Conservation (phyloP, 2,888 invertebrate genomes). For the Ophion ellenae region DNA sequence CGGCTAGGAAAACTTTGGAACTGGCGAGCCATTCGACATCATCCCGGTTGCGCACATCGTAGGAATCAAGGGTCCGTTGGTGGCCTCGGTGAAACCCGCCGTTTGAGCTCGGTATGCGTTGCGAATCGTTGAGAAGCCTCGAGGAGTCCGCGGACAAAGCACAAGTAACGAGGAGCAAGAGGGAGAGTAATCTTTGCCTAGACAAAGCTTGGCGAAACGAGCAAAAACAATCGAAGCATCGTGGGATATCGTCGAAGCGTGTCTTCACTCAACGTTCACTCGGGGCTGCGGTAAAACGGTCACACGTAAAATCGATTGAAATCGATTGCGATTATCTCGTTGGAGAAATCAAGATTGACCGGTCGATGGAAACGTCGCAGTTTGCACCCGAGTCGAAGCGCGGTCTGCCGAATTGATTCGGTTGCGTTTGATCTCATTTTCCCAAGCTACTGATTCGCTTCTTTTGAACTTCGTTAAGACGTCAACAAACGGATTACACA, state of each 20-base stretch:
- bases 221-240: slow-evolving; percentile 44
- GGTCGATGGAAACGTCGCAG: slow-evolving; percentile 57
- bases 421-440: background rate
- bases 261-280: slow-evolving; percentile 48
- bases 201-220: slow-evolving; percentile 34
- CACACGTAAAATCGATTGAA: slow-evolving; percentile 59
- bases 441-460: background rate
- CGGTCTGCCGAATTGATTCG: background rate
- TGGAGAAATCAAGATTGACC: slow-evolving; percentile 50
- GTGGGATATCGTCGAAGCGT: slow-evolving; percentile 57
- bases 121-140: slow-evolving; percentile 50
- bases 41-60: background rate
- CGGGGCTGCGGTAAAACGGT: slow-evolving; percentile 39
- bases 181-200: slow-evolving; percentile 32
- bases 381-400: background rate
- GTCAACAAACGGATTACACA: slow-evolving; percentile 47
- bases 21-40: slow-evolving; percentile 23
- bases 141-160: slow-evolving; percentile 34
- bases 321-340: slow-evolving; percentile 1
- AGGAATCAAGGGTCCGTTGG: background rate
- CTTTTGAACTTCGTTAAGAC: background rate
- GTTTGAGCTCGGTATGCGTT: slow-evolving; percentile 53
- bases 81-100: slow-evolving; percentile 32
- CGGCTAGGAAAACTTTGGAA: slow-evolving; percentile 15
- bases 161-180: slow-evolving; percentile 17